Conservation (phyloP, 2,113 vertebrate genomes). For the Pluvialis apricaria region DNA sequence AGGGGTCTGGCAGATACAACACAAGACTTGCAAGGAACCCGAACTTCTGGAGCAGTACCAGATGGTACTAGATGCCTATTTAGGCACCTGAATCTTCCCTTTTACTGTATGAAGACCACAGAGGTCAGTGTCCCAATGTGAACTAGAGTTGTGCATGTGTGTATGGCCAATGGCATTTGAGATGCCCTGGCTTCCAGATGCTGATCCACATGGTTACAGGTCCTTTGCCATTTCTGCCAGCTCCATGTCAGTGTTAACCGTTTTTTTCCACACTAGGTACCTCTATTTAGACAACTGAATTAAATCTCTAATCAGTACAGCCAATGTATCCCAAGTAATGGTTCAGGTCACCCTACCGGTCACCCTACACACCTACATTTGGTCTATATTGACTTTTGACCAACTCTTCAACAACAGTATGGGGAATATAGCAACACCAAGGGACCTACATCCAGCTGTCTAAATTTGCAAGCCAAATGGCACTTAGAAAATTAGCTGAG, state of each 20-base stretch:
- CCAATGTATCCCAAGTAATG: not conserved
- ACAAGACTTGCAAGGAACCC: not conserved
- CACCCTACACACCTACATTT: not conserved
- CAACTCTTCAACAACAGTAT: not conserved
- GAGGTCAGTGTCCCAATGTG: not conserved
- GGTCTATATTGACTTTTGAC: not conserved
- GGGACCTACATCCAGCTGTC: not conserved
- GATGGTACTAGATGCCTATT: not conserved
- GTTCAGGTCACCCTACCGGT: not conserved
- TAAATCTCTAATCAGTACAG: not conserved
- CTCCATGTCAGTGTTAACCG: not conserved
- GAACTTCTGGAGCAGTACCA: not conserved
- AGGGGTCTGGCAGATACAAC: fast-evolving
- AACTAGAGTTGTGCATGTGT: not conserved
- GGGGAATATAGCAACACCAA: not conserved
- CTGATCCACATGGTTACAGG: not conserved
- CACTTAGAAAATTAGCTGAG: not conserved
- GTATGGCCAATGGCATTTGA: not conserved
- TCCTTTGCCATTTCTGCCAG: not conserved
- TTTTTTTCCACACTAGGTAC: not conserved
- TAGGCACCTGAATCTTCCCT: not conserved
- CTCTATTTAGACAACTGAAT: not conserved
- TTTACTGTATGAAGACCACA: fast-evolving
- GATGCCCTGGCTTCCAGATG: not conserved
- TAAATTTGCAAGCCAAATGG: not conserved